These are phyloP conservation scores for Drosophila cyrtoloma DNA, from an alignment of 2,888 invertebrate genomes.

Conservation along the genomic window DNA sequence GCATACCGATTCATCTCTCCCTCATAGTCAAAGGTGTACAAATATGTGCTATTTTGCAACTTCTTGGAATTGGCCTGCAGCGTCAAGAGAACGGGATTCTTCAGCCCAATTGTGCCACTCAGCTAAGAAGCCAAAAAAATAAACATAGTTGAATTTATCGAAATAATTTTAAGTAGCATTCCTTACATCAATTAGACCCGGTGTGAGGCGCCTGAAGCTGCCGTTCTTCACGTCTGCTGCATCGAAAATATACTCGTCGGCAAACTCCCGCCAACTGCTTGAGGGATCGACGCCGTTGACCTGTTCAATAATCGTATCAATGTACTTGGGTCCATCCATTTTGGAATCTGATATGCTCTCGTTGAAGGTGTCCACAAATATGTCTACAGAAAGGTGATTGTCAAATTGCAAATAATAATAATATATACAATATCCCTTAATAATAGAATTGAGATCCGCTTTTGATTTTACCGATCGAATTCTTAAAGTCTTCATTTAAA, in stretches of 20 bases:
- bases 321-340: conserved; percentile 73
- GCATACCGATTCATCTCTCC: conserved; percentile 85
- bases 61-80: conserved; percentile 84
- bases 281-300: conserved; percentile 82
- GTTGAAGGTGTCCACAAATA: conserved; percentile 82
- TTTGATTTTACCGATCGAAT: not conserved
- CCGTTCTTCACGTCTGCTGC: conserved; percentile 83
- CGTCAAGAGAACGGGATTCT: conserved; percentile 85
- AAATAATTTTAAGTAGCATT: not conserved
- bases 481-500: too few species aligned
- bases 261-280: conserved; percentile 79
- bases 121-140: conserved; percentile 76
- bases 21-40: conserved; percentile 86
- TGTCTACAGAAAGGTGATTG: conserved; percentile 57
- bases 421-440: not conserved
- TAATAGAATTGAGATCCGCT: not conserved
- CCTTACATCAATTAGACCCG: conserved; percentile 86
- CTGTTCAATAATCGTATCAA: conserved; percentile 80
- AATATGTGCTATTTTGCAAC: conserved; percentile 84
- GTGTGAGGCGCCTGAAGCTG: conserved; percentile 84
- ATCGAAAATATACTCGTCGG: conserved; percentile 79
- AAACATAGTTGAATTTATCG: not conserved
- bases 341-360: conserved; percentile 78
- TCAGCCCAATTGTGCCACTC: conserved; percentile 85
- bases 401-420: not conserved